Conservation (phyloP, 1,140 invertebrate genomes). For the Aphaenogaster ashmeadi region DNA sequence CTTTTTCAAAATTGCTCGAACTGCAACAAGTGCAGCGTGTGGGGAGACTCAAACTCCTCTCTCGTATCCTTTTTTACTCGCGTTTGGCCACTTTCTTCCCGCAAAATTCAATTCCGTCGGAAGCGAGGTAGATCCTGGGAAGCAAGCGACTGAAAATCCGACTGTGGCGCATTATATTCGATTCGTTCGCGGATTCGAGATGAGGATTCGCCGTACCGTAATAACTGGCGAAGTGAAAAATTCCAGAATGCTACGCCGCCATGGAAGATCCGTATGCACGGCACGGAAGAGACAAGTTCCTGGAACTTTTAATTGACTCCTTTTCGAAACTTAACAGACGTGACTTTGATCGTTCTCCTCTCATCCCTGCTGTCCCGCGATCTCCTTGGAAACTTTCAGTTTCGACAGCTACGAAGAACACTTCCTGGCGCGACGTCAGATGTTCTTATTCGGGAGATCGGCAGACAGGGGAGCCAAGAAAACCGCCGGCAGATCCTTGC, state of each 20-base stretch:
- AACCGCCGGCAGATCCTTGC: neutral
- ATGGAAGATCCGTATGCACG: slow-evolving; percentile 67
- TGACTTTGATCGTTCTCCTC: slow-evolving; percentile 76
- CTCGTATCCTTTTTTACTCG: neutral
- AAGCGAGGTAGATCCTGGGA: slow-evolving; percentile 2
- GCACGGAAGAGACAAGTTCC: slow-evolving; percentile 62
- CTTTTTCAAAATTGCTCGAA: slow-evolving; percentile 40
- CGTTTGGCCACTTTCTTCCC: slow-evolving; percentile 18
- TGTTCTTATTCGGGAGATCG: slow-evolving; percentile 41
- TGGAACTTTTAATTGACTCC: slow-evolving; percentile 80
- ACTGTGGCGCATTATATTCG: slow-evolving; percentile 51
- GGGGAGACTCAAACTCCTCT: neutral
- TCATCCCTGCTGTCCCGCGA: slow-evolving; percentile 59
- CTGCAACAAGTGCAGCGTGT: neutral
- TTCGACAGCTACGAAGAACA: slow-evolving; percentile 66
- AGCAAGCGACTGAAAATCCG: slow-evolving; percentile 49
- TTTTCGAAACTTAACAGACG: slow-evolving; percentile 76
- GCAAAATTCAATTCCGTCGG: slow-evolving; percentile 49
- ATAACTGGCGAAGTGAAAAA: slow-evolving; percentile 71
- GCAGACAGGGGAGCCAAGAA: neutral
- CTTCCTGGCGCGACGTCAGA: slow-evolving; percentile 53
- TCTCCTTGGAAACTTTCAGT: slow-evolving; percentile 62
- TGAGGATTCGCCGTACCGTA: slow-evolving; percentile 48
- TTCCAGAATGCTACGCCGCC: slow-evolving; percentile 44
- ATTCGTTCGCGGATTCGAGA: slow-evolving; percentile 25